These are phyloP conservation scores for Goniozus legneri DNA, from an alignment of 1,140 invertebrate genomes.

Conservation along the genomic window DNA sequence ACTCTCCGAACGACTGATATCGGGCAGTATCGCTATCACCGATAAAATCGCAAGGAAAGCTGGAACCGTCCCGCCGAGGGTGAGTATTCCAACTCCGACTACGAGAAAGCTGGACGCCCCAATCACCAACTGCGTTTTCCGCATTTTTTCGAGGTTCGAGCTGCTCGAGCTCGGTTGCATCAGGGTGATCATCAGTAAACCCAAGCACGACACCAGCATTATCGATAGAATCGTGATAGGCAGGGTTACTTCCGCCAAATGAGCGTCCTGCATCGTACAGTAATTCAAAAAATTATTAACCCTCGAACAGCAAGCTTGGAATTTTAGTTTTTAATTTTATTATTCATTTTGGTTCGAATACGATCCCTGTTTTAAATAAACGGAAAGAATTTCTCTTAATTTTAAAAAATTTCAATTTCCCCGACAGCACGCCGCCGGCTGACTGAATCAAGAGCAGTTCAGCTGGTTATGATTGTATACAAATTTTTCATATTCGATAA, in stretches of 20 bases:
- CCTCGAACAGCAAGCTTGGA: too few relatives aligned
- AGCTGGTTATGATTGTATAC: too few relatives aligned
- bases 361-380: too few relatives aligned
- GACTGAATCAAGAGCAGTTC: too few relatives aligned
- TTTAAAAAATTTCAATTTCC: too few relatives aligned
- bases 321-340: too few relatives aligned
- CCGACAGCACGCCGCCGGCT: too few relatives aligned
- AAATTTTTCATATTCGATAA: too few relatives aligned
- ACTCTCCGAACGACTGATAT: conserved; percentile 24
- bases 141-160: background rate
- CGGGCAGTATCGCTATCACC: conserved; percentile 41
- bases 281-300: too few relatives aligned
- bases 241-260: conserved; percentile 16
- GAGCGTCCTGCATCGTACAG: too few relatives aligned
- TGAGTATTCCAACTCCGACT: conserved; percentile 38
- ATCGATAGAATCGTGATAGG: conserved; percentile 26
- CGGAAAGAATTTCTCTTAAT: too few relatives aligned
- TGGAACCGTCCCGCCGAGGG: conserved; percentile 31
- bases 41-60: conserved; percentile 37
- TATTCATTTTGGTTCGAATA: too few relatives aligned
- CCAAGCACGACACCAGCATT: conserved; percentile 36
- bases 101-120: conserved; percentile 36
- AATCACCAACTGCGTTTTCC: conserved; percentile 6
- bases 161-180: background rate
- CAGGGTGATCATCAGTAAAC: conserved; percentile 32